Evolutionary conservation across 1,140 invertebrate genomes (phyloP).

Genomic region (Drosophila equinoxialis): DNA sequence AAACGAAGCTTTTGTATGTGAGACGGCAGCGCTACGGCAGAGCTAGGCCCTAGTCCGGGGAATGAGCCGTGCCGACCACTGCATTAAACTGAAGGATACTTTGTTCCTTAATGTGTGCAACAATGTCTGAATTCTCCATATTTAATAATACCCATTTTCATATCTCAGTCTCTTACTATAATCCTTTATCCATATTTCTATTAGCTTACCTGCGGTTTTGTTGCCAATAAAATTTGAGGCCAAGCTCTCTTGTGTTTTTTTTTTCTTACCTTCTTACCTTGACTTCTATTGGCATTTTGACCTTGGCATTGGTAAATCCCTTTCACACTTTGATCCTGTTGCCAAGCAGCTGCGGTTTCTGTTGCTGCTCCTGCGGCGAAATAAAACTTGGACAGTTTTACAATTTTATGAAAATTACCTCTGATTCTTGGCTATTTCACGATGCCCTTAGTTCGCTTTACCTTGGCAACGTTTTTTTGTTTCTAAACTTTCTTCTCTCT

Average conservation of each 20-base stretch:
- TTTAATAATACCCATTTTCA: no score
- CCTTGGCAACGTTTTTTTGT: background rate
- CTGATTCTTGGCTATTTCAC: slow-evolving; percentile 26
- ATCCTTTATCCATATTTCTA: background rate
- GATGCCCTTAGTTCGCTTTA: slow-evolving; percentile 2
- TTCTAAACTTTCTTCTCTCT: no score
- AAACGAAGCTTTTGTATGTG: no score
- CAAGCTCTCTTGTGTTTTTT: slow-evolving; percentile 5
- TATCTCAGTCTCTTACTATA: no score
- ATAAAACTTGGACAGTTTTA: slow-evolving; percentile 38
- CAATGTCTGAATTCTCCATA: no score
- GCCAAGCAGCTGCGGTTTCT: background rate
- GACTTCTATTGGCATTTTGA: slow-evolving; percentile 10
- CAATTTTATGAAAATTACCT: slow-evolving; percentile 55
- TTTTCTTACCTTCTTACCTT: slow-evolving; percentile 9
- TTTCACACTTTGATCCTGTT: background rate
- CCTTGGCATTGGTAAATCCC: slow-evolving; percentile 5
- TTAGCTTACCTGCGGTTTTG: background rate
- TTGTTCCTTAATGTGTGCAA: no score
- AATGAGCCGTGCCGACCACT: no score
- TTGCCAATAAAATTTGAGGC: background rate
- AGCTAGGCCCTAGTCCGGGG: no score
- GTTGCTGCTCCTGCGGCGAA: background rate
- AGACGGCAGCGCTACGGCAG: no score
- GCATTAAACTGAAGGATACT: no score